Conservation (phyloP, 2,888 invertebrate genomes). For the Acrobasis suavella region DNA sequence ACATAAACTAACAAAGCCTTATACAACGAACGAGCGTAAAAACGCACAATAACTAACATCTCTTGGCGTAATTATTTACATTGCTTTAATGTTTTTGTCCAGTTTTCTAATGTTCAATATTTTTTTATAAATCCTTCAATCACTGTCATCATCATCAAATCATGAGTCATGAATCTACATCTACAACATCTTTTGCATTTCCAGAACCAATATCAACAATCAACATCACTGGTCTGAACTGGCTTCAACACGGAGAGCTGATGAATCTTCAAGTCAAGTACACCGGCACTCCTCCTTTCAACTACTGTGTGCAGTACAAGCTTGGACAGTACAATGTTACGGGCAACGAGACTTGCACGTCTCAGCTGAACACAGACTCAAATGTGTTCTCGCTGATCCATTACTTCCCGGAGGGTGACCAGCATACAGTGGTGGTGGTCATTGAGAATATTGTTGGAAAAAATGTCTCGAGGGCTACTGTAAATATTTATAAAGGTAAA, state of each 20-base stretch:
- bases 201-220: constrained; percentile 88
- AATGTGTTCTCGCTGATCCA: constrained; percentile 86
- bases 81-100: too few species aligned
- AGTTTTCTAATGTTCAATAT: too few species aligned
- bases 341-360: constrained; percentile 88
- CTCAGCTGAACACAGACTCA: constrained; percentile 55
- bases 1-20: too few species aligned
- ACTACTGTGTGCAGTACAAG: constrained; percentile 86
- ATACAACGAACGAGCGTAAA: too few species aligned
- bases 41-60: too few species aligned
- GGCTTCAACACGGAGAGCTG: constrained; percentile 92
- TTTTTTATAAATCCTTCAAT: too few species aligned
- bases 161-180: too few species aligned
- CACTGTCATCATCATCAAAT: too few species aligned
- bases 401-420: constrained; percentile 86
- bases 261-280: constrained; percentile 87
- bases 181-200: constrained; percentile 37
- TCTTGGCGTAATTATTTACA: too few species aligned
- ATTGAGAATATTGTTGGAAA: constrained; percentile 89
- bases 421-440: constrained; percentile 90
- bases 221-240: constrained; percentile 88
- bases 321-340: constrained; percentile 86
- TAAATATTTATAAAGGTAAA: constrained; percentile 93
- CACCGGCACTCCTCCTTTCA: constrained; percentile 88
- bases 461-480: constrained; percentile 85